Percentiles rank a stretch among this genome's conserved stretches.
Conservation (phyloP, 2,888 invertebrate species). For the Ditylenchus weischeri region DNA sequence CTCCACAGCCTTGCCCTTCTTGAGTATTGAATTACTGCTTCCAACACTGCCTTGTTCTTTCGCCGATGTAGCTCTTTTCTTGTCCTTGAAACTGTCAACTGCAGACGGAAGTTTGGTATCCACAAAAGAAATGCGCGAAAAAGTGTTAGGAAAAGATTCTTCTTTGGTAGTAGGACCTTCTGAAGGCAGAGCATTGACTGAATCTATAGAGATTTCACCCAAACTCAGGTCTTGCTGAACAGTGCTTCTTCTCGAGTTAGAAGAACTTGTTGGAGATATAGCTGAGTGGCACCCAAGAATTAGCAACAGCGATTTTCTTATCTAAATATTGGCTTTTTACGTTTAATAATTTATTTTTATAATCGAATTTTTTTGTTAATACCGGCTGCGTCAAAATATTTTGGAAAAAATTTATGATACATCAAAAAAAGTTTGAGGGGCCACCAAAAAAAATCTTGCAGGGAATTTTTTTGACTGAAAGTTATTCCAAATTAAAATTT, state of each 20-base stretch:
- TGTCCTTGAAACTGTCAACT: not conserved
- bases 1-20: not conserved
- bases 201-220: not conserved
- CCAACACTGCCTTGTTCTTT: not conserved
- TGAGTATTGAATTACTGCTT: not conserved
- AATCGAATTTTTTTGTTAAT: no score
- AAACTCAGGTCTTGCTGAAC: constrained; percentile 4
- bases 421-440: no score
- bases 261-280: not conserved
- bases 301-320: not conserved
- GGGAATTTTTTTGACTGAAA: no score
- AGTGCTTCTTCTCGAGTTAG: not conserved
- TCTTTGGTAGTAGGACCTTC: not conserved
- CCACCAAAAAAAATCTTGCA: no score
- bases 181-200: not conserved
- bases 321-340: not conserved
- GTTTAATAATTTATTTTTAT: no score
- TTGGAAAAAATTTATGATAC: no score
- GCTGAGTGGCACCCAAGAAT: not conserved
- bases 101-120: not conserved
- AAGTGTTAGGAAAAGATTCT: not conserved
- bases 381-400: no score
- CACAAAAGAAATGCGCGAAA: not conserved
- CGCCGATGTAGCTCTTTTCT: not conserved
- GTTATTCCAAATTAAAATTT: no score